Evolutionary conservation across 2,113 vertebrate species (phyloP), one percentile per base, ranked within the genome.

Genomic region (Sinocyclocheilus anshuiensis): DNA sequence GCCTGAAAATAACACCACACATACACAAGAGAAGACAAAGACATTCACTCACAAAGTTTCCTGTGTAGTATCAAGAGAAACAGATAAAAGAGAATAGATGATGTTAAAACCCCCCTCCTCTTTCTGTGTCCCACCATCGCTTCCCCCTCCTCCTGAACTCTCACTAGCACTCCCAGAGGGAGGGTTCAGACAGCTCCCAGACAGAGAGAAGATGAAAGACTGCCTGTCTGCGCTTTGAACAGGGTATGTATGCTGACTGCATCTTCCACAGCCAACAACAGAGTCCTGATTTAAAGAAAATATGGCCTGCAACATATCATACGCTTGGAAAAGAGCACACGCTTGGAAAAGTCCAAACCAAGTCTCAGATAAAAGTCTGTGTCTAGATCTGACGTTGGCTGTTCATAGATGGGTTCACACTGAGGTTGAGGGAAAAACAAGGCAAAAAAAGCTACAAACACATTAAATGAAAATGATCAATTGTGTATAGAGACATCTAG

Each of bases 131-230:
- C 69, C 55, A 81, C 67, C 59, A 45, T 69, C 78, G 45, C 74
- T 86, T 81, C 88, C 26, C 77, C 89, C 84, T n/a, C 86, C 84
- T 75, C 78, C 82, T 87, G 88, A 93, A 92, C 91, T 69, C 88
- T 90, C 12, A 86, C 72, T 89, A 48, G 45, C 86, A 86, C 87
- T 92, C 91, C 91, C 92, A 71, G 78, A 81, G 92, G 91, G 93
- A 93, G 75, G 45, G 78, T 87, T 84, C 86, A 67, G 83, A 83
- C 50, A 74, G 88, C 81, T 81, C 59, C 6, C 77, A 86, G 81
- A 87, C 74, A 86, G 71, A 91, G 84, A 89, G 83, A 88, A 85
- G 91, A 81, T 87, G 79, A 78, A 77, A 89, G 86, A 86, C 83
- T 84, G 81, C 76, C 85, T 33, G 59, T 84, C 50, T 65, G 39